A percentile compares a stretch with the other conserved stretches of the same genome.
These are phyloP conservation scores for Gymnodraco acuticeps DNA, from an alignment of 2,797 vertebrate genomes.

Conservation along the genomic window DNA sequence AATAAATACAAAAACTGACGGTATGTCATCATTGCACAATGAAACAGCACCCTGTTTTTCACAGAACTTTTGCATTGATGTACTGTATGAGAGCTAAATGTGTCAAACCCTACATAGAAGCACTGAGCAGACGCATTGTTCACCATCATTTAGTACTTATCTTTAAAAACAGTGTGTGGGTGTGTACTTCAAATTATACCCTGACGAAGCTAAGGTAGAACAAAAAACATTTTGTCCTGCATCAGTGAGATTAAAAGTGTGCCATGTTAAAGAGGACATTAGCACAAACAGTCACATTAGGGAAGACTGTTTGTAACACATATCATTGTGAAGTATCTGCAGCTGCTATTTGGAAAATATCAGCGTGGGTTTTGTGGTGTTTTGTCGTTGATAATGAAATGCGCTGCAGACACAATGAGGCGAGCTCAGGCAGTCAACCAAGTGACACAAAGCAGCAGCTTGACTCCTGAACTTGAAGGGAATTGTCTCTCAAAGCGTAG, in stretches of 20 bases:
- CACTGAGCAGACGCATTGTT: slow-evolving; percentile 20
- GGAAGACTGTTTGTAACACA: not conserved
- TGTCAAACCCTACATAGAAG: slow-evolving; percentile 9
- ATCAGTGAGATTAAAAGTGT: slow-evolving; percentile 25
- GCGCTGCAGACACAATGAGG: slow-evolving; percentile 29
- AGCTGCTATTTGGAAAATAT: slow-evolving; percentile 20
- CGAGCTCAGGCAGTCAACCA: slow-evolving; percentile 14
- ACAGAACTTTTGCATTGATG: slow-evolving; percentile 3
- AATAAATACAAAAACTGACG: not conserved
- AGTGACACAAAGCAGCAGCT: slow-evolving; percentile 34
- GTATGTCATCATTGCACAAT: not conserved
- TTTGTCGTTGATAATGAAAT: slow-evolving; percentile 28
- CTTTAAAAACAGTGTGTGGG: slow-evolving; percentile 47
- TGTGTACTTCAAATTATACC: slow-evolving; percentile 45
- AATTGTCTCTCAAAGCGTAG: slow-evolving; percentile 26
- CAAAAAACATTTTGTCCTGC: slow-evolving; percentile 26
- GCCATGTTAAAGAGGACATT: slow-evolving; percentile 10
- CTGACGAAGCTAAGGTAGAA: slow-evolving; percentile 17
- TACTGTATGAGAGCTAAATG: slow-evolving; percentile 34
- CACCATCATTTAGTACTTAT: slow-evolving; percentile 20
- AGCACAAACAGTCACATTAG: not conserved
- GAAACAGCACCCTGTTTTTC: not conserved
- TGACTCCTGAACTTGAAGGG: slow-evolving; percentile 28
- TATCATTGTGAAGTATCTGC: not conserved
- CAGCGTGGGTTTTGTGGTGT: not conserved